Evolutionary conservation across 2,797 vertebrate species (phyloP).

Genomic region (Gymnopithys bicolor): DNA sequence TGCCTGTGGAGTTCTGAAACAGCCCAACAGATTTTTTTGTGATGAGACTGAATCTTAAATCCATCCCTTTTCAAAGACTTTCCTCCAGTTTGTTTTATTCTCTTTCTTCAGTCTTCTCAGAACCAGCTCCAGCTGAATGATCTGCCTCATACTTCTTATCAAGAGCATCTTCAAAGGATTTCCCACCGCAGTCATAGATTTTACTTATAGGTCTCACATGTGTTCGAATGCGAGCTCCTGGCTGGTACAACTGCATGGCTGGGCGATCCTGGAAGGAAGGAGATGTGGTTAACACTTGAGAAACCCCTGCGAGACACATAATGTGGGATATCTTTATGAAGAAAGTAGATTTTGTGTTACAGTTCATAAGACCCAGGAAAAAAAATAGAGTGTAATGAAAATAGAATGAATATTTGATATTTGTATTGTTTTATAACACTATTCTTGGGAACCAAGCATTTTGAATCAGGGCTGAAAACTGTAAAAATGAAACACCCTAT

Average conservation of each 20-base stretch:
- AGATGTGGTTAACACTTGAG: neutral
- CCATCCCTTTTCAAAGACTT: neutral
- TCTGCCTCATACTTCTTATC: slow-evolving; percentile 83
- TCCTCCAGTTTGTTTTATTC: slow-evolving; percentile 34
- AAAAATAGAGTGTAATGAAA: neutral
- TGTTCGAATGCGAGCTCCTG: slow-evolving; percentile 87
- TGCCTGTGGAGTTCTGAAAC: neutral
- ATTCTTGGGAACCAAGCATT: slow-evolving; percentile 55
- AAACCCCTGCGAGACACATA: neutral
- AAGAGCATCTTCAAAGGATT: slow-evolving; percentile 76
- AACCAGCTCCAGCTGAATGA: slow-evolving; percentile 73
- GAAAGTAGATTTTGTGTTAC: neutral
- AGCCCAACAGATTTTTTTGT: neutral
- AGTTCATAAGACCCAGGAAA: neutral
- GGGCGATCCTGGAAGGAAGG: slow-evolving; percentile 85
- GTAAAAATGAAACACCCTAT: neutral
- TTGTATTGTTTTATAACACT: neutral
- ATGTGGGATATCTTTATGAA: neutral
- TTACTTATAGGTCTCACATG: slow-evolving; percentile 83
- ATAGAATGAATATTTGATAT: neutral
- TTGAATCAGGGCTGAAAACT: neutral
- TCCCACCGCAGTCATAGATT: slow-evolving; percentile 80
- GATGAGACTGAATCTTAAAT: neutral
- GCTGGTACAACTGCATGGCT: slow-evolving; percentile 94
- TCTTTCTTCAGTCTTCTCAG: slow-evolving; percentile 84